These are phyloP conservation scores for Drosophila helvetica DNA, from an alignment of 2,888 invertebrate genomes.

Conservation along the genomic window DNA sequence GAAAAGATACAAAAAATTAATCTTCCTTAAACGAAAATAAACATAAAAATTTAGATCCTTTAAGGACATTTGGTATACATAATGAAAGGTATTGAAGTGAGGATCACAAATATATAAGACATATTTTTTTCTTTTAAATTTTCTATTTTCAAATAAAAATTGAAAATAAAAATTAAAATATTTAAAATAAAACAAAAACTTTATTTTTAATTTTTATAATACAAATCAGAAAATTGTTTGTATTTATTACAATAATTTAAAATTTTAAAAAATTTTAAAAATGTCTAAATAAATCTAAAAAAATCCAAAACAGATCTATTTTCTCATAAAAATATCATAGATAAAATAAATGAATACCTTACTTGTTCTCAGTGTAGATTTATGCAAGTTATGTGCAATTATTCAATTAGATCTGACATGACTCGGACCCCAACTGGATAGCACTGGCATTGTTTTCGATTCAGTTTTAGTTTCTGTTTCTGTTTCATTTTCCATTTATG, in stretches of 20 bases:
- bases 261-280: not conserved
- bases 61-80: too few species aligned
- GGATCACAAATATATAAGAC: too few species aligned
- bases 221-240: too few species aligned
- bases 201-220: too few species aligned
- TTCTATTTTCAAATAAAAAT: not conserved
- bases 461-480: constrained; percentile 3
- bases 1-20: too few species aligned
- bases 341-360: not conserved
- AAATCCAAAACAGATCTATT: not conserved
- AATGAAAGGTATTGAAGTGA: too few species aligned
- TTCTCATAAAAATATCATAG: not conserved
- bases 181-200: too few species aligned
- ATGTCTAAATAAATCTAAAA: not conserved
- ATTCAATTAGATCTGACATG: constrained; percentile 44
- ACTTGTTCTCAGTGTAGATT: not conserved
- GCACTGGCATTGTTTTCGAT: constrained; percentile 47
- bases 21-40: too few species aligned
- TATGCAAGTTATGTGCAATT: constrained; percentile 36
- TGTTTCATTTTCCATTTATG: constrained; percentile 38
- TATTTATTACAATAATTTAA: not conserved
- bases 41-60: too few species aligned
- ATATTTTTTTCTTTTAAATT: too few species aligned
- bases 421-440: constrained; percentile 39
- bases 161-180: too few species aligned